A percentile compares a stretch with the other conserved stretches of the same genome.
Conservation (phyloP, 2,888 invertebrate genomes). For the Blomia tropicalis region DNA sequence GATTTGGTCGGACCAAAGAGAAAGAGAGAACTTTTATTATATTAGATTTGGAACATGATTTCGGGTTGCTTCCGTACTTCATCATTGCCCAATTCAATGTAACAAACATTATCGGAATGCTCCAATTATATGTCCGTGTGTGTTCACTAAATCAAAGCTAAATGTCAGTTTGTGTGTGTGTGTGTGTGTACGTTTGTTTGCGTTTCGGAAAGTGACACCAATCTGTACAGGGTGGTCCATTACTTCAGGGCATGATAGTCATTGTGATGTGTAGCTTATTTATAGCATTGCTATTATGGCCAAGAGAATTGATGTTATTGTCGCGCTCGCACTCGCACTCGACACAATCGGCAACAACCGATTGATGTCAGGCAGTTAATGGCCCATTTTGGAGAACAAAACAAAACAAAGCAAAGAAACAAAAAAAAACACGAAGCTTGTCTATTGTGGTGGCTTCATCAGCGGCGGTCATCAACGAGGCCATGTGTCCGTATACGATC, state of each 20-base stretch:
- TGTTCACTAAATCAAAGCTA: too few relatives aligned
- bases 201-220: conserved; percentile 14
- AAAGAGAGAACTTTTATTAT: too few relatives aligned
- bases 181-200: too few relatives aligned
- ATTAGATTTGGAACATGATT: too few relatives aligned
- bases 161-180: too few relatives aligned
- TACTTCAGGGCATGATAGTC: background rate
- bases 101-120: too few relatives aligned
- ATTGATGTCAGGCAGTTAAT: conserved; percentile 4
- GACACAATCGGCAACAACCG: background rate
- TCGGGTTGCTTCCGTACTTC: too few relatives aligned
- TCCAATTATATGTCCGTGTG: too few relatives aligned
- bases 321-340: background rate
- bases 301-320: too few relatives aligned
- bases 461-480: background rate
- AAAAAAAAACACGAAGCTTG: background rate
- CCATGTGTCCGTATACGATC: too few relatives aligned
- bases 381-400: background rate
- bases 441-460: background rate
- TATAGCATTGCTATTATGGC: background rate
- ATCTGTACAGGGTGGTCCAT: conserved; percentile 2
- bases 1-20: too few relatives aligned
- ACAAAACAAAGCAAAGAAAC: background rate
- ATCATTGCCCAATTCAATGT: too few relatives aligned
- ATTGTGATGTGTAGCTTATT: background rate